Percentiles rank a stretch among this genome's conserved stretches.
These are phyloP conservation scores for Latrodectus geometricus DNA, from an alignment of 1,140 invertebrate species.

Conservation along the genomic window DNA sequence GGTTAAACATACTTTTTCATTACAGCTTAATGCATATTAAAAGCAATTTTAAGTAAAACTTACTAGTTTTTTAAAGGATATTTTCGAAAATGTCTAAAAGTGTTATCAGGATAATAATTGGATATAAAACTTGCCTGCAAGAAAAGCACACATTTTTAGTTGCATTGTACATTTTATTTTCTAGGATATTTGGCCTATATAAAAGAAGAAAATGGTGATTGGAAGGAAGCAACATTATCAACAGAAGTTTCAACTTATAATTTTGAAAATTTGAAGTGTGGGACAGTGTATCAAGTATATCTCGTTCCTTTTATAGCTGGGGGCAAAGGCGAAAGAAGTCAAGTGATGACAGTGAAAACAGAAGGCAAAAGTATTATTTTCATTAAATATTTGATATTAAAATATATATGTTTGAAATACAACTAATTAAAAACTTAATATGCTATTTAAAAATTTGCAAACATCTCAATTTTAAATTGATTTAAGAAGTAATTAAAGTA, in stretches of 20 bases:
- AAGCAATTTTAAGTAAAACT: too few relatives aligned
- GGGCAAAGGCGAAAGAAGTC: conserved; percentile 50
- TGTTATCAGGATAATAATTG: too few relatives aligned
- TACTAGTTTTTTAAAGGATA: not conserved
- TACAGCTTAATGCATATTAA: too few relatives aligned
- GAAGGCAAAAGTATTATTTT: conserved; percentile 37
- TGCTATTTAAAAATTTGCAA: too few relatives aligned
- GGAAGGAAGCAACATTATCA: conserved; percentile 49
- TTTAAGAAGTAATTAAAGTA: too few relatives aligned
- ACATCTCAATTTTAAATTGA: too few relatives aligned
- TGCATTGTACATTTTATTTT: not conserved
- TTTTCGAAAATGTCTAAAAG: not conserved
- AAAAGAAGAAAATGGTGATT: conserved; percentile 46
- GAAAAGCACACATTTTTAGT: too few relatives aligned
- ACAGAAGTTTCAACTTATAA: conserved; percentile 12
- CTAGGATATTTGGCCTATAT: conserved; percentile 49
- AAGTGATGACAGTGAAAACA: conserved; percentile 30
- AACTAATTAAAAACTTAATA: too few relatives aligned
- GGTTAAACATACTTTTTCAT: too few relatives aligned
- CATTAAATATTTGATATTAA: too few relatives aligned
- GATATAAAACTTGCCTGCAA: too few relatives aligned
- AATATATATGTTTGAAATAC: too few relatives aligned
- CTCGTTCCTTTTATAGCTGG: conserved; percentile 35
- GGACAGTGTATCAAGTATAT: conserved; percentile 37
- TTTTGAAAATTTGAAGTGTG: conserved; percentile 53